Evolutionary conservation across 2,113 vertebrate genomes (phyloP).

Genomic region (Marcusenius ussheri): DNA sequence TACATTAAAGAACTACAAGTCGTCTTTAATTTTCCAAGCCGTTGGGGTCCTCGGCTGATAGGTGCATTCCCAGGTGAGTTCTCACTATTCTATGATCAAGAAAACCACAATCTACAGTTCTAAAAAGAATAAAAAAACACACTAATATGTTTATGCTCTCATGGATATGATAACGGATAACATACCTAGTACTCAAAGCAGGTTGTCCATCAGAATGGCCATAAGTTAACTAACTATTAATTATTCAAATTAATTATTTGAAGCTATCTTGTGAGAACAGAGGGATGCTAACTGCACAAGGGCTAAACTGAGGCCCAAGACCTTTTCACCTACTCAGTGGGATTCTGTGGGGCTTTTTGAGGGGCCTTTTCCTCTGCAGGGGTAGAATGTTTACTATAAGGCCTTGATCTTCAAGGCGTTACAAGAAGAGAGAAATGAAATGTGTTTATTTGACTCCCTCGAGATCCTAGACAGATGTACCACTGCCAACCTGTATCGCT

Average conservation of each 20-base stretch:
- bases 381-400: neutral
- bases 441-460: slow-evolving; percentile 53
- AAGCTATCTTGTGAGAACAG: neutral
- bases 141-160: neutral
- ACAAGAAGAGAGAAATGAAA: slow-evolving; percentile 45
- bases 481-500: neutral
- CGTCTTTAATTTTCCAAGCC: neutral
- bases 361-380: neutral
- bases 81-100: neutral
- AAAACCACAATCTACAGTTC: neutral
- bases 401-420: slow-evolving; percentile 9
- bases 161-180: neutral
- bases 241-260: neutral
- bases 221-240: neutral
- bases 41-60: neutral
- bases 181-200: neutral
- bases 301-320: neutral
- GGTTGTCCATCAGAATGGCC: neutral
- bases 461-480: neutral
- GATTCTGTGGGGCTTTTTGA: neutral
- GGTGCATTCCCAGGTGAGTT: neutral
- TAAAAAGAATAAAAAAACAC: neutral
- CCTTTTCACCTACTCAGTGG: neutral
- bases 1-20: neutral
- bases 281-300: neutral